Evolutionary conservation across 2,888 invertebrate species (phyloP).

Genomic region (Choreutis nemorana): DNA sequence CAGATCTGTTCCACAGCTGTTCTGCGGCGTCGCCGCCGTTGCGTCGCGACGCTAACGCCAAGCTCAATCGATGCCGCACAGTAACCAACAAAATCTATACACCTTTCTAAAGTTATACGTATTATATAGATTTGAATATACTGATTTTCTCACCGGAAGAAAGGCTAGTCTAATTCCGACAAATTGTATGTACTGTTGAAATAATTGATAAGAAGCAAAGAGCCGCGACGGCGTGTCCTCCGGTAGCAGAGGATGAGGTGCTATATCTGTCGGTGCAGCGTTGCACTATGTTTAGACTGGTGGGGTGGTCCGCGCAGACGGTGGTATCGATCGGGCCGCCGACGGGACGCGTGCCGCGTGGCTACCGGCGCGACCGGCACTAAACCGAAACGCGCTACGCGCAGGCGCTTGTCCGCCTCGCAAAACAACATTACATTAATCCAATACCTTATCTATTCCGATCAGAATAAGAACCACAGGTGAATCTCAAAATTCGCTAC

Average conservation of each 20-base stretch:
- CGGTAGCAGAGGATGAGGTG: constrained; percentile 20
- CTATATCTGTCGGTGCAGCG: constrained; percentile 34
- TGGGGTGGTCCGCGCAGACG: constrained; percentile 26
- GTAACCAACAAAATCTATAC: neutral
- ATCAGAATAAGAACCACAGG: too few relatives aligned
- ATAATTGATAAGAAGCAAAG: too few relatives aligned
- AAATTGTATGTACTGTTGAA: too few relatives aligned
- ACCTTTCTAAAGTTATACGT: constrained; percentile 1
- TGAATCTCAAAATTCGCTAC: too few relatives aligned
- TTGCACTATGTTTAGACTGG: constrained; percentile 35
- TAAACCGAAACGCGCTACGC: constrained; percentile 54
- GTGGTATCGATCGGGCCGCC: constrained; percentile 28
- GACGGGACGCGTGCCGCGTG: constrained; percentile 52
- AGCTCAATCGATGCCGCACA: constrained; percentile 41
- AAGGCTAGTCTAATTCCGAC: too few relatives aligned
- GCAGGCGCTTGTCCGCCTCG: constrained; percentile 13
- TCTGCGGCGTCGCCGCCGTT: constrained; percentile 28
- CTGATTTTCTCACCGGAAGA: too few relatives aligned
- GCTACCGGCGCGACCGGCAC: constrained; percentile 58
- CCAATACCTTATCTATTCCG: too few relatives aligned
- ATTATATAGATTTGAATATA: too few relatives aligned
- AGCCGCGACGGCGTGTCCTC: too few relatives aligned
- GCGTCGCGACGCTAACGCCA: constrained; percentile 31
- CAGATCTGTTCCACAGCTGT: constrained; percentile 52
- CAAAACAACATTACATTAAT: neutral